These are phyloP conservation scores for Clarias batrachus DNA, from an alignment of 2,113 vertebrate species.

Conservation along the genomic window DNA sequence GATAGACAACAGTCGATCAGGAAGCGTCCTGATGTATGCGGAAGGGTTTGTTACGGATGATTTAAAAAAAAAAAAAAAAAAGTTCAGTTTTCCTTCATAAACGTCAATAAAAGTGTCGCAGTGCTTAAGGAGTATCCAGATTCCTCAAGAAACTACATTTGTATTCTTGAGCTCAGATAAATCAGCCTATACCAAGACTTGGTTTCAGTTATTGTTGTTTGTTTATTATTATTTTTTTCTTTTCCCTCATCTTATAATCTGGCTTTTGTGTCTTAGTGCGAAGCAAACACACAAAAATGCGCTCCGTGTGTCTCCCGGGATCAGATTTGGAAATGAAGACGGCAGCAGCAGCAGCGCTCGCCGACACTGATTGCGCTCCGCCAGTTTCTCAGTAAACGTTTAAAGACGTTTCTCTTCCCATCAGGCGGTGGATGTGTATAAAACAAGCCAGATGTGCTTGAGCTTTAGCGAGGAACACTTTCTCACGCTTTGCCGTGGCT, in stretches of 20 bases:
- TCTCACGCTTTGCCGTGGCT: neutral
- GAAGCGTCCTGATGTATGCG: too few relatives aligned
- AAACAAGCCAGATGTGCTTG: constrained; percentile 19
- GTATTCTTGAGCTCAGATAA: neutral
- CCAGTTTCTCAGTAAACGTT: constrained; percentile 6
- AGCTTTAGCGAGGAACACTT: constrained; percentile 6
- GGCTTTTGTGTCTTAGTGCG: neutral
- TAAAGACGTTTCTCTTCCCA: constrained; percentile 9
- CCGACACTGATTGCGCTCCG: neutral
- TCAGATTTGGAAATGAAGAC: neutral
- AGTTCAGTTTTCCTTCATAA: too few relatives aligned
- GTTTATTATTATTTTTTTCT: neutral
- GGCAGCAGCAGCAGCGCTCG: neutral
- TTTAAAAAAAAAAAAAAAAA: too few relatives aligned
- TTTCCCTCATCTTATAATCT: too few relatives aligned
- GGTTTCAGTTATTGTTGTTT: neutral
- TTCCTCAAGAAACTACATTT: too few relatives aligned
- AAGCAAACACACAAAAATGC: neutral
- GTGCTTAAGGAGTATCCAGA: too few relatives aligned
- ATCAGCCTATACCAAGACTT: neutral
- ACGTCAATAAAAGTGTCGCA: too few relatives aligned
- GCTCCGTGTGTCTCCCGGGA: neutral
- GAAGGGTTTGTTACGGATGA: too few relatives aligned
- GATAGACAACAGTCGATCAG: too few relatives aligned
- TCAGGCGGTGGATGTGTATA: neutral